Conservation (phyloP, 2,888 invertebrate species). For the Nysson spinosus region DNA sequence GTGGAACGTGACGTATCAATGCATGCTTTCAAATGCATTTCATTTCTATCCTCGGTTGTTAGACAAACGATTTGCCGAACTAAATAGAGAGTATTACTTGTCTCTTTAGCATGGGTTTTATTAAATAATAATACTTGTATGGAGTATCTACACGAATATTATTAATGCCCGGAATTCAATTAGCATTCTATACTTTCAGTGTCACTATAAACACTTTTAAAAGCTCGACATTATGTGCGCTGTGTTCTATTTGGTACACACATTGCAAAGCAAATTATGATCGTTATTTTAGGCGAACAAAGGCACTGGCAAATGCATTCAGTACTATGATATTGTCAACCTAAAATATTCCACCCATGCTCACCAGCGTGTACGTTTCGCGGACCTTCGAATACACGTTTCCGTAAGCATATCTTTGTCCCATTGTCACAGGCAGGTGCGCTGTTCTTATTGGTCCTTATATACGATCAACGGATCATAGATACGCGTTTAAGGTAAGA, state of each 20-base stretch:
- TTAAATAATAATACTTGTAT: too few species aligned
- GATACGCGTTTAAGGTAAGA: constrained; percentile 6
- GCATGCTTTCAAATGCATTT: constrained; percentile 3
- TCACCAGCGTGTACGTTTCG: neutral
- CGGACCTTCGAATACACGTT: constrained; percentile 24
- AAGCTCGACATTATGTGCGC: neutral
- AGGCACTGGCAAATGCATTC: constrained; percentile 6
- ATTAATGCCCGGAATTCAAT: constrained; percentile 9
- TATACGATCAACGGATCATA: neutral
- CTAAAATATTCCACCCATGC: constrained; percentile 10
- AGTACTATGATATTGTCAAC: constrained; percentile 20
- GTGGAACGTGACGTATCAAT: constrained; percentile 1
- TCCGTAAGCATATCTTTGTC: constrained; percentile 9
- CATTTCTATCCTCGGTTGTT: too few species aligned
- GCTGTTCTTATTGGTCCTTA: neutral
- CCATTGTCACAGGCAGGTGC: constrained; percentile 17
- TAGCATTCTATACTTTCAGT: constrained; percentile 4
- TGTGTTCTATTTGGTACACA: constrained; percentile 1
- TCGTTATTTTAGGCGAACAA: constrained; percentile 17
- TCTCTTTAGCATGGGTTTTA: too few species aligned
- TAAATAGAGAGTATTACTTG: neutral
- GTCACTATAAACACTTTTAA: neutral
- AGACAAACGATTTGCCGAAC: too few species aligned
- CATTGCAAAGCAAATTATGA: constrained; percentile 16
- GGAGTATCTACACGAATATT: too few species aligned